Percentiles rank a stretch among this genome's conserved stretches.
Evolutionary conservation across 2,888 invertebrate genomes (phyloP).

Genomic region (Eilema caniola): DNA sequence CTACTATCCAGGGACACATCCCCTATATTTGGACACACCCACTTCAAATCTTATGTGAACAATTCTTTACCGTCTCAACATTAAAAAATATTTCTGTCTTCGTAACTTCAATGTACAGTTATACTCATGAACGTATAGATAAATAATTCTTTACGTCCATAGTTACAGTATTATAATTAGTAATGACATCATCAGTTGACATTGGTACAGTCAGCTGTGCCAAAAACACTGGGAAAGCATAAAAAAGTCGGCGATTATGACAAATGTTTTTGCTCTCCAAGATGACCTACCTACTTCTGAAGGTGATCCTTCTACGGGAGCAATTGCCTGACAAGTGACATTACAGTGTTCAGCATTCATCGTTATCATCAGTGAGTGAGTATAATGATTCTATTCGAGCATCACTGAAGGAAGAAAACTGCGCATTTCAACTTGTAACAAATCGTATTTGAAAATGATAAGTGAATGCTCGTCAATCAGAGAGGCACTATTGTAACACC

Average conservation of each 20-base stretch:
- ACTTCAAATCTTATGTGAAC: background rate
- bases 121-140: background rate
- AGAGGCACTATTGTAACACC: too few relatives aligned
- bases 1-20: background rate
- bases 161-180: constrained; percentile 7
- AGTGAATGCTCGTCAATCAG: too few relatives aligned
- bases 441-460: too few relatives aligned
- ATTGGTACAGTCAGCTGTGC: constrained; percentile 7
- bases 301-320: background rate
- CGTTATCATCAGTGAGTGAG: background rate
- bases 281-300: background rate
- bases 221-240: constrained; percentile 7
- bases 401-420: background rate
- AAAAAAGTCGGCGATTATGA: background rate
- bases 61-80: background rate
- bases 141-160: too few relatives aligned
- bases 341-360: background rate
- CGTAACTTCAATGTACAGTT: background rate
- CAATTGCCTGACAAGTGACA: background rate
- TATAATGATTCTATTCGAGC: too few relatives aligned
- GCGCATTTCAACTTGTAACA: background rate
- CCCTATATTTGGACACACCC: background rate
- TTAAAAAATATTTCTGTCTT: background rate
- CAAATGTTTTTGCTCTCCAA: background rate
- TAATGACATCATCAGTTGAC: constrained; percentile 4